Base-by-base conservation (phyloP, 1,140 invertebrate genomes). In the Anadara kagoshimensis region DNA sequence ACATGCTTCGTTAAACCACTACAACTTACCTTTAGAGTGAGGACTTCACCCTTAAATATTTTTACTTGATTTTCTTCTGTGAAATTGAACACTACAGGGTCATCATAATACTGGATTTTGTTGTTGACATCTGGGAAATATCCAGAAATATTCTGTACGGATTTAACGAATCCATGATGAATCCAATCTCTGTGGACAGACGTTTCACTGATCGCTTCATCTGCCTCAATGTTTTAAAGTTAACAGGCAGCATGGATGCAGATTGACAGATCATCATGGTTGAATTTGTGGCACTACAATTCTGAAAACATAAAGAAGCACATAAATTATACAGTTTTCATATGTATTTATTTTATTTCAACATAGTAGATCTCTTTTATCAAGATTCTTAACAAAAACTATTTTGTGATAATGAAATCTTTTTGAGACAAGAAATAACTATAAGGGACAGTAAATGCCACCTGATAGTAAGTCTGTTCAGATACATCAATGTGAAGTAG, bases 161-260 rank as follows among this genome's bases (percentile, higher is more conserved):
- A 92, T 81, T 94, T 92, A 0, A 99, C 97, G 95, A 95, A 83
- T 99, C 98, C 97, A 99, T 99, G 7, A 96, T 91, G 88, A 99
- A 98, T 18, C 95, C 96, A 69, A 98, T 93, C 79, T 91, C n/a
- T 24, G 53, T 53, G 18, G 45, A 58, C 49, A 81, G 58, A 64
- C 75, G 36, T 67, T 78, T 29, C 62, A 65, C 49, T 45, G 70
- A 78, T n/a, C 69, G 16, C 53, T 79, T 59, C 29, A 75, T 66
- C 91, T 91, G 29, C 88, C 8, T 63, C 29, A 20, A 29, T 5
- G 7, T 47, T 43, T 8, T 5, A 22, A 53, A 11, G 10, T 45
- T 51, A 12, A 5, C 20, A 10, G 41, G n/a, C 85, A 93, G 93
- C 7, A 96, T 93, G 3, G 95, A 92, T 22, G 97, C 97, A 78